phyloP scores from a whole-genome alignment of 1,140 invertebrate genomes.

The Plutomurus gul region DNA sequence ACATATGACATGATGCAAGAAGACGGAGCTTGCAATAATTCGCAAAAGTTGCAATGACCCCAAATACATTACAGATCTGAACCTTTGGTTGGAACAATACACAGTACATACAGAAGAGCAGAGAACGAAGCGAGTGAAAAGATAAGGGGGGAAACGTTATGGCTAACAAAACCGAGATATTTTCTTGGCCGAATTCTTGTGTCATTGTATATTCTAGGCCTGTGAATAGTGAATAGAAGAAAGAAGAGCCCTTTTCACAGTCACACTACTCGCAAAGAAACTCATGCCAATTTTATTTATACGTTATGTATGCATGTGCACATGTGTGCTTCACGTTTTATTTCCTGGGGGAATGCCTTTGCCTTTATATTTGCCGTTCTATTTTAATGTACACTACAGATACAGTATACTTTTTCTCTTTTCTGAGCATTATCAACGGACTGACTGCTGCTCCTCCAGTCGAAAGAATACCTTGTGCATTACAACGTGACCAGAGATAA shows the following conservation, averaged over 20 bases:
- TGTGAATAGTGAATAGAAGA: too few relatives aligned
- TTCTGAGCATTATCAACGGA: too few relatives aligned
- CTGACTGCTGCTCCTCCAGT: too few relatives aligned
- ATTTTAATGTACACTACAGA: too few relatives aligned
- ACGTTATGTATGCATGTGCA: constrained; percentile 21
- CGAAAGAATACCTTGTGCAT: too few relatives aligned
- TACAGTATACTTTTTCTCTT: too few relatives aligned
- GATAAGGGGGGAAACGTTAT: too few relatives aligned
- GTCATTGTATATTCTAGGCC: too few relatives aligned
- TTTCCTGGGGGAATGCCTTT: background rate
- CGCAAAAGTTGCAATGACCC: constrained; percentile 13
- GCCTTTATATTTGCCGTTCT: background rate
- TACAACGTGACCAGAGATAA: too few relatives aligned
- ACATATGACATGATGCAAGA: constrained; percentile 5
- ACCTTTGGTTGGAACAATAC: background rate
- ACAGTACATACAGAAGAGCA: background rate
- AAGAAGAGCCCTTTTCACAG: constrained; percentile 22
- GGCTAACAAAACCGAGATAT: too few relatives aligned
- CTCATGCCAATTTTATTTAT: constrained; percentile 30
- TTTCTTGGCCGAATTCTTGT: too few relatives aligned
- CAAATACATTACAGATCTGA: background rate
- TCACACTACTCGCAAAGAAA: constrained; percentile 16
- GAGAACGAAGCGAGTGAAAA: background rate
- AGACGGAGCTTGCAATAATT: background rate
- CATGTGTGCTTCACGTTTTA: constrained; percentile 23